Percentiles rank a stretch among this genome's conserved stretches.
Evolutionary conservation across 1,140 invertebrate species (phyloP).

Genomic region (Magallana ariakensis): DNA sequence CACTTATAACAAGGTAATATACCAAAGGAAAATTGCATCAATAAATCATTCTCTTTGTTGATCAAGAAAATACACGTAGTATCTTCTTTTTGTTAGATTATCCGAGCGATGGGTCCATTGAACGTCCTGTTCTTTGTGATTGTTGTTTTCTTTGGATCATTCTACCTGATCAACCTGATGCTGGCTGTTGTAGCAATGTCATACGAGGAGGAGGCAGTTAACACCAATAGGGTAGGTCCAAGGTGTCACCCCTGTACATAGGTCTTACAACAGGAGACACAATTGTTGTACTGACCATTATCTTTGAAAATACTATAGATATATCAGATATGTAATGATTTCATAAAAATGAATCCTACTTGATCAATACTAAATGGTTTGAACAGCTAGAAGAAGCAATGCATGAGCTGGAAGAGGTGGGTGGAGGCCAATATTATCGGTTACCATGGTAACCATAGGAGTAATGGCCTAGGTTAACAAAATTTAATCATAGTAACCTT

Average conservation of each 20-base stretch:
- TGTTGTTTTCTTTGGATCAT: constrained; percentile 98
- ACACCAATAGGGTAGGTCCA: constrained; percentile 72
- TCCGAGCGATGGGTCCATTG: constrained; percentile 96
- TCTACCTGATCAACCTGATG: constrained; percentile 99
- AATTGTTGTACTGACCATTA: too few species aligned
- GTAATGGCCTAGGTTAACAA: background rate
- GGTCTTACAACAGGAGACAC: too few species aligned
- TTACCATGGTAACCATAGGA: constrained; percentile 4
- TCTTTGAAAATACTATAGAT: too few species aligned
- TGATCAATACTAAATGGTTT: background rate
- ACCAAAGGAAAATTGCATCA: background rate
- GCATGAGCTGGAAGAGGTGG: background rate
- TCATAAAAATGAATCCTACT: too few species aligned
- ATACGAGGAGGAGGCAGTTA: constrained; percentile 86
- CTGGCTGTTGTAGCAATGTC: constrained; percentile 99
- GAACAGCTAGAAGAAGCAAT: background rate
- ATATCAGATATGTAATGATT: too few species aligned
- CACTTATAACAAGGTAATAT: constrained; percentile 93
- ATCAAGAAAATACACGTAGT: background rate
- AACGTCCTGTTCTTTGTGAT: constrained; percentile 99
- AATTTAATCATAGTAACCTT: background rate
- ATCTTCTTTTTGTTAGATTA: constrained; percentile 83
- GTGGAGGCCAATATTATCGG: background rate
- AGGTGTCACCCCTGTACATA: background rate
- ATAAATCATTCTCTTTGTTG: background rate